Conservation (phyloP, 2,888 invertebrate genomes). For the Athrips mouffetella region DNA sequence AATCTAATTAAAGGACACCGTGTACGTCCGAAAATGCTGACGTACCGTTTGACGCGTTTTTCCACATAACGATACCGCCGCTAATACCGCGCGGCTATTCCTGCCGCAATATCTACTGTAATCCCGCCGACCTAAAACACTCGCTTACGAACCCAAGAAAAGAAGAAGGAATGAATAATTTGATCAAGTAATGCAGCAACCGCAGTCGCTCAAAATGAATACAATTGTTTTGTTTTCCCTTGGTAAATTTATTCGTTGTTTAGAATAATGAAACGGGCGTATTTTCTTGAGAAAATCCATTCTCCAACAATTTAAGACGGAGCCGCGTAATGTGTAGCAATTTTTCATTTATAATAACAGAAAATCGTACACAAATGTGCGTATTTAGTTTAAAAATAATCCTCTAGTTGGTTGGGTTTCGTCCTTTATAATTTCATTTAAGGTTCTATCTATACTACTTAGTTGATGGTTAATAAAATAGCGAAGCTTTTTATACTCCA, state of each 20-base stretch:
- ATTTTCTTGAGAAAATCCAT: slow-evolving; percentile 70
- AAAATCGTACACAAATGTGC: slow-evolving; percentile 21
- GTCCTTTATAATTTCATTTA: slow-evolving; percentile 15
- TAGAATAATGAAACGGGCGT: slow-evolving; percentile 73
- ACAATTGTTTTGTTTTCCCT: slow-evolving; percentile 74
- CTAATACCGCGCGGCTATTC: background rate
- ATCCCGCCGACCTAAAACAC: slow-evolving; percentile 20
- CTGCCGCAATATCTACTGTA: slow-evolving; percentile 35
- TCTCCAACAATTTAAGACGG: slow-evolving; percentile 68
- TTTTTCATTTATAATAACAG: slow-evolving; percentile 64
- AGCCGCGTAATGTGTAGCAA: slow-evolving; percentile 65
- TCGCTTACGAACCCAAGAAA: slow-evolving; percentile 35
- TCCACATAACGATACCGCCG: slow-evolving; percentile 43
- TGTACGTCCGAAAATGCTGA: slow-evolving; percentile 68
- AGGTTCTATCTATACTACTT: slow-evolving; percentile 6
- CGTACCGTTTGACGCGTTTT: slow-evolving; percentile 64
- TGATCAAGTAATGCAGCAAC: slow-evolving; percentile 69
- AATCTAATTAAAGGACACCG: slow-evolving; percentile 75
- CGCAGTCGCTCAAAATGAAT: slow-evolving; percentile 69
- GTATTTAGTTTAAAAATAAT: slow-evolving; percentile 4
- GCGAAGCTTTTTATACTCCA: background rate
- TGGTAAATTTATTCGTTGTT: slow-evolving; percentile 73
- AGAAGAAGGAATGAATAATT: slow-evolving; percentile 60
- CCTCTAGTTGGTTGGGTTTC: background rate
- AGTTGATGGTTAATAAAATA: slow-evolving; percentile 9